Percentiles rank a stretch among this genome's conserved stretches.
phyloP scores from a whole-genome alignment of 1,140 invertebrate species.

The Diachasma alloeum region DNA sequence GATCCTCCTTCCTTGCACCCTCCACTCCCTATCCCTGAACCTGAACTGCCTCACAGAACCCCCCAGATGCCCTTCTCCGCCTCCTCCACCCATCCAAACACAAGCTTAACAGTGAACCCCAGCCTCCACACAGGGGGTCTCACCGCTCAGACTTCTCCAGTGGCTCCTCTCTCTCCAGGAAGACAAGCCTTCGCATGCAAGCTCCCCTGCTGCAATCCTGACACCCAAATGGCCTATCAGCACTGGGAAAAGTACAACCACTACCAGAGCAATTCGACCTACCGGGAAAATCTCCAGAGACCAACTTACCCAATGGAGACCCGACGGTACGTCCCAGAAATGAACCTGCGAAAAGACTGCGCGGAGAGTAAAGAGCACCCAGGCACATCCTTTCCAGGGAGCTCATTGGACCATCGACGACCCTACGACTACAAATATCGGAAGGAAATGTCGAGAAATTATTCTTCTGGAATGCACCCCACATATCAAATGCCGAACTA shows the following conservation, averaged over 20 bases:
- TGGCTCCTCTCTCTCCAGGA: constrained; percentile 34
- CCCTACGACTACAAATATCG: constrained; percentile 55
- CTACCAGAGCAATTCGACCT: constrained; percentile 47
- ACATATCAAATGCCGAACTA: constrained; percentile 56
- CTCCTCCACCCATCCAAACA: constrained; percentile 31
- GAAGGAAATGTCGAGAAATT: constrained; percentile 52
- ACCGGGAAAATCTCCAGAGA: constrained; percentile 52
- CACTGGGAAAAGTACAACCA: constrained; percentile 56
- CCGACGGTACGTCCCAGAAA: constrained; percentile 44
- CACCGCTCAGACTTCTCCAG: constrained; percentile 33
- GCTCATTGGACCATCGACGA: constrained; percentile 44
- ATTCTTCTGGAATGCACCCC: constrained; percentile 41
- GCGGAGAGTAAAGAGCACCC: constrained; percentile 43
- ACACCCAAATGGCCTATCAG: constrained; percentile 48
- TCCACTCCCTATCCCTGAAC: constrained; percentile 39
- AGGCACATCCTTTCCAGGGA: constrained; percentile 28
- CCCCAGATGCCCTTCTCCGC: constrained; percentile 44
- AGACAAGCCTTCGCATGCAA: constrained; percentile 55
- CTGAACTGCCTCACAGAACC: constrained; percentile 45
- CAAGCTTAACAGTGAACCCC: constrained; percentile 35
- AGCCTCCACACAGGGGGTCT: constrained; percentile 28
- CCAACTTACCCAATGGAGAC: constrained; percentile 42
- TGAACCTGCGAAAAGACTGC: constrained; percentile 51
- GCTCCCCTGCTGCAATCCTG: constrained; percentile 53
- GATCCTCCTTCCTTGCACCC: constrained; percentile 40